A percentile compares a stretch with the other conserved stretches of the same genome.
Conservation (phyloP, 2,888 invertebrate species). For the Microchrysa polita region DNA sequence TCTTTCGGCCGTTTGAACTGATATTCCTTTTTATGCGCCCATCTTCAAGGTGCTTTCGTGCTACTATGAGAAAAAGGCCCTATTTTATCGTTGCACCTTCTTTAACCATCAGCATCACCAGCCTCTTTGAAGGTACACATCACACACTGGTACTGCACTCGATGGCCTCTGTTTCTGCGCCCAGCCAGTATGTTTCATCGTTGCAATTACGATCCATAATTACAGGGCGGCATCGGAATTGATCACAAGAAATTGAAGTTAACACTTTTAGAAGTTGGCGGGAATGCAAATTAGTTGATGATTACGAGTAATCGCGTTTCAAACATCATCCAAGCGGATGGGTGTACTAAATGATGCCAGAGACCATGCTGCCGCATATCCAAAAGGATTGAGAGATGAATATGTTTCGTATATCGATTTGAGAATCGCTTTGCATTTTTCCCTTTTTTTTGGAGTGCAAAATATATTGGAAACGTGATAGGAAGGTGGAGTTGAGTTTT, state of each 20-base stretch:
- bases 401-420: neutral
- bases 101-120: too few species aligned
- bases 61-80: neutral
- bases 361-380: too few species aligned
- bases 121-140: neutral
- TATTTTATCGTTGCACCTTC: neutral
- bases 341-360: constrained; percentile 49
- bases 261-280: constrained; percentile 59
- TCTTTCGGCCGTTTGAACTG: too few species aligned
- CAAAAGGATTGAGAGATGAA: neutral
- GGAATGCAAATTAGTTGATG: constrained; percentile 47
- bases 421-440: neutral
- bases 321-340: constrained; percentile 48
- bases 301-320: constrained; percentile 44
- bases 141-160: neutral
- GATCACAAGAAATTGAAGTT: constrained; percentile 58
- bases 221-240: constrained; percentile 62
- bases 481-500: neutral
- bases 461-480: neutral
- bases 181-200: constrained; percentile 54
- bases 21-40: too few species aligned
- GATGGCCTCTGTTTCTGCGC: neutral
- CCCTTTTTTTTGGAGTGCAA: neutral
- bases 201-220: constrained; percentile 63
- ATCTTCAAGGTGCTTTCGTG: neutral